A percentile compares a stretch with the other conserved stretches of the same genome.
Evolutionary conservation across 2,797 vertebrate genomes (phyloP).

Genomic region (Neosilurus mollespiculum): DNA sequence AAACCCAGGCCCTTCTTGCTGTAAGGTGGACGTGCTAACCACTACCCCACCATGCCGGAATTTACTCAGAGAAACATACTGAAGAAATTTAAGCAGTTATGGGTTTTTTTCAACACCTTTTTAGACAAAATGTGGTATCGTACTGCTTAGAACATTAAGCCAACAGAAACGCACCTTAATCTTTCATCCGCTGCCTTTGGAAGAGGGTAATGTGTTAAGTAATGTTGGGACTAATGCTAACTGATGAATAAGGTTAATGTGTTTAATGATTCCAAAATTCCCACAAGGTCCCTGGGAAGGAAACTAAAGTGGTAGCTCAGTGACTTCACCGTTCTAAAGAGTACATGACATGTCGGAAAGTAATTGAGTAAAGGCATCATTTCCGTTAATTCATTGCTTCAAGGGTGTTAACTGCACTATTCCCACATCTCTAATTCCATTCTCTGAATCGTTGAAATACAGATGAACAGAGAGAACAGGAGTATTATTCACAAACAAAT

Average conservation of each 20-base stretch:
- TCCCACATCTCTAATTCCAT: conserved; percentile 16
- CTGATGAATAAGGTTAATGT: background rate
- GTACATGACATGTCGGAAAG: background rate
- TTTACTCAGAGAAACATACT: background rate
- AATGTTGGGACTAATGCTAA: background rate
- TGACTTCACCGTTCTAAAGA: background rate
- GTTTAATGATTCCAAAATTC: background rate
- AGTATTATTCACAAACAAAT: conserved; percentile 30
- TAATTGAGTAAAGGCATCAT: conserved; percentile 17
- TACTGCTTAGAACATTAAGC: background rate
- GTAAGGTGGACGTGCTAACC: too few species aligned
- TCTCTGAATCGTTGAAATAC: conserved; percentile 24
- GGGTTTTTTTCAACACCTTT: background rate
- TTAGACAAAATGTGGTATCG: background rate
- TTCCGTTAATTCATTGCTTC: background rate
- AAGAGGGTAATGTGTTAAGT: too few species aligned
- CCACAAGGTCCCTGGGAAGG: background rate
- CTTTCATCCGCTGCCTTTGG: background rate
- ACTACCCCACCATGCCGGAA: background rate
- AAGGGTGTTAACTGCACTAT: conserved; percentile 22
- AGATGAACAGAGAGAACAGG: conserved; percentile 28
- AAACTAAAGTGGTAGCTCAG: conserved; percentile 4
- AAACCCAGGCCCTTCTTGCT: too few species aligned
- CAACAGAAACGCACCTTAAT: background rate
- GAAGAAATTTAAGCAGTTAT: background rate